These are phyloP conservation scores for Ophion obscuratus DNA, from an alignment of 2,888 invertebrate genomes.

Conservation along the genomic window DNA sequence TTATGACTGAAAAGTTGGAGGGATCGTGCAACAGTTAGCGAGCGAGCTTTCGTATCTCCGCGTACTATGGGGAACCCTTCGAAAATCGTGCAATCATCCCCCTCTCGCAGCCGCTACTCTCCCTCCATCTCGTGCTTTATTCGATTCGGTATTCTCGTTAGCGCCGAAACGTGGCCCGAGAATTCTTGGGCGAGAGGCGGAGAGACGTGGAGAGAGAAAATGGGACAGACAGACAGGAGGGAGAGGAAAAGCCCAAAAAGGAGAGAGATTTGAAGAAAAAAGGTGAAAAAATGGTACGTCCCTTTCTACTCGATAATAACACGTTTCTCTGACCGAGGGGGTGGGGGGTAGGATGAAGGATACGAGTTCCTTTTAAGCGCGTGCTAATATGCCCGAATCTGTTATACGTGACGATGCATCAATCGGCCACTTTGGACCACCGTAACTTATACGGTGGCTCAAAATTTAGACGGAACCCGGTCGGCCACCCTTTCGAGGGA, in stretches of 20 bases:
- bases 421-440: slow-evolving; percentile 44
- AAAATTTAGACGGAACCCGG: neutral
- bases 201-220: slow-evolving; percentile 18
- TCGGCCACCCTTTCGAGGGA: neutral
- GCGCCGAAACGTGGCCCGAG: slow-evolving; percentile 12
- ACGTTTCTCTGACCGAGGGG: slow-evolving; percentile 18
- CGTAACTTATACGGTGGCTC: slow-evolving; percentile 13
- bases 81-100: slow-evolving; percentile 25
- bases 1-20: slow-evolving; percentile 36
- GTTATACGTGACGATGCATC: slow-evolving; percentile 56
- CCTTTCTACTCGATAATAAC: slow-evolving; percentile 56
- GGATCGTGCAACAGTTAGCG: slow-evolving; percentile 35
- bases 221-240: neutral
- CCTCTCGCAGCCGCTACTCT: neutral
- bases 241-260: neutral
- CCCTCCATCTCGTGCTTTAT: slow-evolving; percentile 5
- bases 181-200: slow-evolving; percentile 1
- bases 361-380: slow-evolving; percentile 25
- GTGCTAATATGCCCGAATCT: slow-evolving; percentile 25
- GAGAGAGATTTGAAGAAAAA: neutral
- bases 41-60: slow-evolving; percentile 19
- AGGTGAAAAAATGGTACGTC: slow-evolving; percentile 18
- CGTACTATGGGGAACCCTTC: slow-evolving; percentile 13
- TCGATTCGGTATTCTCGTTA: slow-evolving; percentile 44
- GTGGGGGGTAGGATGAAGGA: neutral